Base-by-base conservation (phyloP, 2,888 invertebrate species). In the Thumatha senex region DNA sequence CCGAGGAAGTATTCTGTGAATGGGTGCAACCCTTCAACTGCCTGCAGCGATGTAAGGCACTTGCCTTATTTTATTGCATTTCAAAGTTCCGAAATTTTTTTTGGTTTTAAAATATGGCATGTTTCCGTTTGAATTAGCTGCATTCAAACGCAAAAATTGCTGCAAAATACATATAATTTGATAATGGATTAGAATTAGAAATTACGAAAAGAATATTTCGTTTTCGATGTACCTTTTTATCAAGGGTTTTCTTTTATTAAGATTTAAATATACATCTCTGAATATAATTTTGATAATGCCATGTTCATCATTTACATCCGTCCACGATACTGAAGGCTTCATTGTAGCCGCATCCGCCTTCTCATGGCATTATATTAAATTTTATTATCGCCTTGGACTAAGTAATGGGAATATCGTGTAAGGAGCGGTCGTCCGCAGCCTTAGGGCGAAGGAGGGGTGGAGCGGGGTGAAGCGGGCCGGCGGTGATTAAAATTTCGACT, bases 321-420 rank as follows among this genome's bases (percentile, higher is more conserved):
- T 63, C 67, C 60, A 48, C 24, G 38, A 58, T 51, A 65, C 61
- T 71, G 77, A 71, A 74, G 74, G 76, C 76, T 73, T 74, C 77
- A 77, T 76, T 82, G 84, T 80, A 83, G 83, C 74, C 76, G 80
- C 85, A 82, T 87, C 87, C 84, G 87, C 77, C 83, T 84, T 81
- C 84, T 87, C 78, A 71, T 72, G 74, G 82, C 82, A 82, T 90
- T 89, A 88, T 91, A 91, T 92, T 89, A 92, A 92, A 92, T 92
- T 92, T 92, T 92, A 92, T 92, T 92, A 91, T 90, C 80, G 82
- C 84, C 81, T 84, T 84, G 90, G 90, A 91, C 92, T 90, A 90
- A 92, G 90, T 92, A 92, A 92, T 92, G 92, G 89, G 91, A 92
- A 92, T 92, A 89, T 89, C 91, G 90, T 92, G 92, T 92, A 92